These are phyloP conservation scores for Lichenostomus cassidix DNA, from an alignment of 2,113 vertebrate species.

Conservation along the genomic window DNA sequence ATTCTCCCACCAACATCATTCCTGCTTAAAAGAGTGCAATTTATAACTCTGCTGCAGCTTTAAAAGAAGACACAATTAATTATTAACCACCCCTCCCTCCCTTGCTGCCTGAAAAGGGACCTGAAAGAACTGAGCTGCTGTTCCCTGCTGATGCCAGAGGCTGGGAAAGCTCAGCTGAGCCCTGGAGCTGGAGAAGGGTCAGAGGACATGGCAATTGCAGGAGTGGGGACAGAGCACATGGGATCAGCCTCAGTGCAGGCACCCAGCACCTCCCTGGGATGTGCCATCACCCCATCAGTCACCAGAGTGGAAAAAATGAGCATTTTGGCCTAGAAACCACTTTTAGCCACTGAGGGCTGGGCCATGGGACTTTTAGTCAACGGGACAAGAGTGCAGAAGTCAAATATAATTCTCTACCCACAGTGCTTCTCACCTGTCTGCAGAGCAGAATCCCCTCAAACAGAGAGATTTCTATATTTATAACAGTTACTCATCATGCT, in stretches of 20 bases:
- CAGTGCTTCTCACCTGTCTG: neutral
- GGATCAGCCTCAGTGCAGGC: neutral
- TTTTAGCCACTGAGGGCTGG: neutral
- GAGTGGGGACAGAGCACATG: neutral
- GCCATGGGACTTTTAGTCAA: neutral
- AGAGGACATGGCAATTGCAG: accelerated
- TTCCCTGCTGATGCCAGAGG: neutral
- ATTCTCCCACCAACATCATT: neutral
- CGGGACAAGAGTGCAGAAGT: accelerated
- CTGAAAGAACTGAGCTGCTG: accelerated
- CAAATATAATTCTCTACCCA: neutral
- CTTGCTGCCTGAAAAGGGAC: neutral
- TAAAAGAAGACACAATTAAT: neutral
- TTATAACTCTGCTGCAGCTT: neutral
- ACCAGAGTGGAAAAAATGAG: neutral
- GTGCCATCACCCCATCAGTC: accelerated
- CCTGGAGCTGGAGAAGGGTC: neutral
- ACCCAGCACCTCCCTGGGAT: neutral
- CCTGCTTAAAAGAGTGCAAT: accelerated
- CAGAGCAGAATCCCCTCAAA: neutral
- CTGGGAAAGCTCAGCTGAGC: neutral
- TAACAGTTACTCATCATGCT: accelerated
- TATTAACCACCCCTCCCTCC: neutral
- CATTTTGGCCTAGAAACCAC: neutral
- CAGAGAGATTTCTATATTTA: accelerated